Evolutionary conservation across 2,113 vertebrate species (phyloP).

Genomic region (Benitochromis conjunctus): DNA sequence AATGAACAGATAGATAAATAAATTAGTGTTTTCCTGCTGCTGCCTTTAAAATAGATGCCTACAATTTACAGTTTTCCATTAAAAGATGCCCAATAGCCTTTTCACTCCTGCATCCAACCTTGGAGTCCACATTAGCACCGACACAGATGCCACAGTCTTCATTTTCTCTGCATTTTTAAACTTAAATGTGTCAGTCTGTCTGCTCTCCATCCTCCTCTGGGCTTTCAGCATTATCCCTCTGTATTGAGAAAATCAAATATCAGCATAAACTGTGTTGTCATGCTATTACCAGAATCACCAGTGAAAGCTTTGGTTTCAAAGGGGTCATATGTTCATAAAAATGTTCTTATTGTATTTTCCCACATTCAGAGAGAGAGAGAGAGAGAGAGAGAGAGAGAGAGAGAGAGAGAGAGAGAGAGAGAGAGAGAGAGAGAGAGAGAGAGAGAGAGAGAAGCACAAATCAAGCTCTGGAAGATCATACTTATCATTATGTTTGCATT

Average conservation of each 20-base stretch:
- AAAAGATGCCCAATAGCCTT: constrained; percentile 73
- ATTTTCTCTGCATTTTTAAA: constrained; percentile 50
- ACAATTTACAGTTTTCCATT: constrained; percentile 77
- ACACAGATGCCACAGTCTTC: not conserved
- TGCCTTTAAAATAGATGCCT: constrained; percentile 73
- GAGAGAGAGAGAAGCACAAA: constrained; percentile 24
- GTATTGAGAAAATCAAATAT: constrained; percentile 44
- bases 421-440: constrained; percentile 18
- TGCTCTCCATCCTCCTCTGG: not conserved
- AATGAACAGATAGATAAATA: constrained; percentile 76
- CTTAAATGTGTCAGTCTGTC: constrained; percentile 49
- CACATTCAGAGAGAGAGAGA: constrained; percentile 13
- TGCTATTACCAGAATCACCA: constrained; percentile 48
- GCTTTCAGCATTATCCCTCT: constrained; percentile 35
- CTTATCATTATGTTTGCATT: constrained; percentile 50
- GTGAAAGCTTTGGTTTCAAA: constrained; percentile 41
- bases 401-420: constrained; percentile 20
- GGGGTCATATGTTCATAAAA: constrained; percentile 53
- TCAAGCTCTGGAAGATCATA: constrained; percentile 35
- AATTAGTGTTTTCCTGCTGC: constrained; percentile 71
- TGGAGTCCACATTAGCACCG: not conserved
- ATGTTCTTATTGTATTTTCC: constrained; percentile 1
- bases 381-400: constrained; percentile 23
- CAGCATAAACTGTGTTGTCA: constrained; percentile 50
- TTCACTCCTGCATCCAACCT: constrained; percentile 49